Conservation (phyloP, 1,140 invertebrate species). For the Lysiphlebus fabarum region DNA sequence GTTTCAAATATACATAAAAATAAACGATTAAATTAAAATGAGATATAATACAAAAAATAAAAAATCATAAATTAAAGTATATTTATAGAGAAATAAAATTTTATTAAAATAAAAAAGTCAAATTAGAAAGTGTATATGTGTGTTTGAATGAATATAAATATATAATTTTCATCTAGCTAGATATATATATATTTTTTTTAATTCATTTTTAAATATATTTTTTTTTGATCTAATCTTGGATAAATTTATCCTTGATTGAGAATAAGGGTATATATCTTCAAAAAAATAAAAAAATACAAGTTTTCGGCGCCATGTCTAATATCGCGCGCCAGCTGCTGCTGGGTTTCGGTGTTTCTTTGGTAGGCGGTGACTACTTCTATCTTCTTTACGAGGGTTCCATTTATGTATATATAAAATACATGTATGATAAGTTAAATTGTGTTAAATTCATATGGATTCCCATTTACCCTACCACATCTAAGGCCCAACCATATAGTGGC, state of each 20-base stretch:
- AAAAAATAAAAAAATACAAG: conserved; percentile 18
- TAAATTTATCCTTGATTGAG: conserved; percentile 40
- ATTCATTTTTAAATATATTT: background rate
- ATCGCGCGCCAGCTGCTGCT: conserved; percentile 40
- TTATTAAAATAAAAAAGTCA: too few species aligned
- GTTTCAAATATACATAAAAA: too few species aligned
- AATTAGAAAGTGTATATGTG: too few species aligned
- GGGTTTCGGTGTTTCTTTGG: conserved; percentile 34
- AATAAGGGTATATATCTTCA: too few species aligned
- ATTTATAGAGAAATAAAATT: too few species aligned
- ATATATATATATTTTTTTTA: too few species aligned
- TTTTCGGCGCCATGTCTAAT: conserved; percentile 43
- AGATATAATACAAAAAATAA: too few species aligned
- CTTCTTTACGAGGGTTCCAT: conserved; percentile 28
- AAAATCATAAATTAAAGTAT: too few species aligned
- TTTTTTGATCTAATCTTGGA: conserved; percentile 40
- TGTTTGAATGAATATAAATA: too few species aligned
- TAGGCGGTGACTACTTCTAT: conserved; percentile 31
- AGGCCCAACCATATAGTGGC: background rate
- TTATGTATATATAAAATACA: conserved; percentile 13
- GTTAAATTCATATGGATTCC: conserved; percentile 5
- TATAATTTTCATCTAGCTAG: too few species aligned
- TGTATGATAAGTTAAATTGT: background rate
- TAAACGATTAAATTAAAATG: too few species aligned
- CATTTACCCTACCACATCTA: conserved; percentile 7